Conservation (phyloP, 1,140 invertebrate species). For the Pseudobourletiella spinata region DNA sequence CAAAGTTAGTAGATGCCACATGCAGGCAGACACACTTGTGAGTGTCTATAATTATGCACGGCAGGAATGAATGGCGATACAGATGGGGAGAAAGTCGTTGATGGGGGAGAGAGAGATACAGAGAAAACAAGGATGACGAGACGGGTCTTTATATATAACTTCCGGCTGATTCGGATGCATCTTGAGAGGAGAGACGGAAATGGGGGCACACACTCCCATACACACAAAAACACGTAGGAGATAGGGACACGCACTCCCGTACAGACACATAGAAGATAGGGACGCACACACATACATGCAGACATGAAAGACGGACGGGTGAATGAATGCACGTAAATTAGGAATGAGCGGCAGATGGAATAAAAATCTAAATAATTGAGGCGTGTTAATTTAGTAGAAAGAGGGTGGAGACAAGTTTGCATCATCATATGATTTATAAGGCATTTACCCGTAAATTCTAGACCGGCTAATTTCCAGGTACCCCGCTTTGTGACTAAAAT, state of each 20-base stretch:
- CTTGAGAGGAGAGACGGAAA: neutral
- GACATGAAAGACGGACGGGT: no score
- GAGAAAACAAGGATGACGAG: neutral
- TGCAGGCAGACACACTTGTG: no score
- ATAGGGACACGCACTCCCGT: neutral
- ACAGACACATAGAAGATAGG: no score
- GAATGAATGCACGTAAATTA: no score
- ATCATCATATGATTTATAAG: neutral
- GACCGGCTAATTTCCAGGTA: constrained; percentile 90
- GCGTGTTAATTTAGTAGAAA: no score
- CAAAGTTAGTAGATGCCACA: no score
- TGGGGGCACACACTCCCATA: neutral
- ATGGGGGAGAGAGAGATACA: neutral
- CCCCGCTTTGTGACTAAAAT: constrained; percentile 57
- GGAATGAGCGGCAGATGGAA: no score
- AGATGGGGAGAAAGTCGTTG: neutral
- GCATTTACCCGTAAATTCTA: constrained; percentile 82
- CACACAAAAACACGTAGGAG: neutral
- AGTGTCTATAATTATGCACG: no score
- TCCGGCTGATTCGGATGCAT: neutral
- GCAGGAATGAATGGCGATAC: no score
- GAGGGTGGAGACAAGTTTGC: no score
- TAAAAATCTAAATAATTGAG: no score
- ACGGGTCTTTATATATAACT: neutral
- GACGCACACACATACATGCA: no score